A percentile compares a stretch with the other conserved stretches of the same genome.
These are phyloP conservation scores for Hyppa rectilinea DNA, from an alignment of 2,888 invertebrate genomes.

Conservation along the genomic window DNA sequence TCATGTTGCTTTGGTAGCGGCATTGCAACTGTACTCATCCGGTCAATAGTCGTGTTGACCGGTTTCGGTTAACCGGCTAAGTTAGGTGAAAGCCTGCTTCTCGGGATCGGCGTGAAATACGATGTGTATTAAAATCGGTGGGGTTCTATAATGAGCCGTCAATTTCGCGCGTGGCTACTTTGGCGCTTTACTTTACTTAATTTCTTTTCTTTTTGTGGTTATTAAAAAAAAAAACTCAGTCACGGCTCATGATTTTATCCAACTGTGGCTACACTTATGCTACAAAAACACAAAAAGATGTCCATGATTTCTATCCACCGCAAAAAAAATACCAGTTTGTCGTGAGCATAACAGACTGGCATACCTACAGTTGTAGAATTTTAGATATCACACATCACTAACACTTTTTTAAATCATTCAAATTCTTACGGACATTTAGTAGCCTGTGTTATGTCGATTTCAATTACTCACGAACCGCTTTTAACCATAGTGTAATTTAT, in stretches of 20 bases:
- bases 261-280: not conserved
- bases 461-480: not conserved
- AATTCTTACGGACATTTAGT: not conserved
- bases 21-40: conserved; percentile 85
- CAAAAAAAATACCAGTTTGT: not conserved
- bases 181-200: conserved; percentile 42
- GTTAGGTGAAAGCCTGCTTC: conserved; percentile 40
- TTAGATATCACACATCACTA: not conserved
- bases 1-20: conserved; percentile 86
- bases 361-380: not conserved
- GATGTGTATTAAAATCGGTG: conserved; percentile 40
- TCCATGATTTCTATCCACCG: not conserved
- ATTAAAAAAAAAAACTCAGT: no score
- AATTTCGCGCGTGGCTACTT: conserved; percentile 70
- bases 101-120: conserved; percentile 6
- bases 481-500: conserved; percentile 43
- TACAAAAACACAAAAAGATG: not conserved
- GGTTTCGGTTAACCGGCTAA: conserved; percentile 64
- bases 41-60: conserved; percentile 76
- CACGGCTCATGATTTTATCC: no score
- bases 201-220: no score
- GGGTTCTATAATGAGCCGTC: conserved; percentile 59
- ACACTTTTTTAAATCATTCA: not conserved
- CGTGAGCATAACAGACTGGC: no score
- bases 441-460: not conserved